These are phyloP conservation scores for Syrphus vitripennis DNA, from an alignment of 2,888 invertebrate genomes.

Conservation along the genomic window DNA sequence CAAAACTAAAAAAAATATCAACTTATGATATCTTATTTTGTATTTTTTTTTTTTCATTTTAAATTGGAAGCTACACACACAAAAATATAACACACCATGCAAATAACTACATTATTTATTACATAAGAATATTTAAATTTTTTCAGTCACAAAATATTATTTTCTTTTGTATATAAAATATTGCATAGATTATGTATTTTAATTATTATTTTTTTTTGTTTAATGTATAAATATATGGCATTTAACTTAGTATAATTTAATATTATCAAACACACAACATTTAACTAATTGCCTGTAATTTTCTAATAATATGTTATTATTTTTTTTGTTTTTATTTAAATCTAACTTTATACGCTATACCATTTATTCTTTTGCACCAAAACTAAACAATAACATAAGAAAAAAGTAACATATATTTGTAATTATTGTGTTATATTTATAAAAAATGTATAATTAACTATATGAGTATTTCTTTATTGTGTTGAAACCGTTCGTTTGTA, in stretches of 20 bases:
- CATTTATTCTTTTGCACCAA: constrained; percentile 64
- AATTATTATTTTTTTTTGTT: constrained; percentile 2
- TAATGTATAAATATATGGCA: constrained; percentile 46
- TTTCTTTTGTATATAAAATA: constrained; percentile 37
- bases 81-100: background rate
- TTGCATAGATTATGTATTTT: constrained; percentile 36
- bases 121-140: background rate
- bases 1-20: background rate
- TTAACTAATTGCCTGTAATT: constrained; percentile 73
- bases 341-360: constrained; percentile 49
- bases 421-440: constrained; percentile 53
- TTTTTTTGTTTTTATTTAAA: constrained; percentile 20
- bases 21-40: background rate
- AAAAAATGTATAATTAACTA: constrained; percentile 51
- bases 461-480: constrained; percentile 53
- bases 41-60: background rate
- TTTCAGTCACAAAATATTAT: constrained; percentile 58
- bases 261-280: constrained; percentile 43
- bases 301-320: constrained; percentile 55
- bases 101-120: background rate
- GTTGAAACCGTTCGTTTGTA: constrained; percentile 37
- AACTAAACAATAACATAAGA: constrained; percentile 53
- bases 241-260: constrained; percentile 5
- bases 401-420: constrained; percentile 47
- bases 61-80: constrained; percentile 8